phyloP scores from a whole-genome alignment of 30 jellyfish, hydroid and myxozoan genomes.

The Pseudorhiza aurosa region DNA sequence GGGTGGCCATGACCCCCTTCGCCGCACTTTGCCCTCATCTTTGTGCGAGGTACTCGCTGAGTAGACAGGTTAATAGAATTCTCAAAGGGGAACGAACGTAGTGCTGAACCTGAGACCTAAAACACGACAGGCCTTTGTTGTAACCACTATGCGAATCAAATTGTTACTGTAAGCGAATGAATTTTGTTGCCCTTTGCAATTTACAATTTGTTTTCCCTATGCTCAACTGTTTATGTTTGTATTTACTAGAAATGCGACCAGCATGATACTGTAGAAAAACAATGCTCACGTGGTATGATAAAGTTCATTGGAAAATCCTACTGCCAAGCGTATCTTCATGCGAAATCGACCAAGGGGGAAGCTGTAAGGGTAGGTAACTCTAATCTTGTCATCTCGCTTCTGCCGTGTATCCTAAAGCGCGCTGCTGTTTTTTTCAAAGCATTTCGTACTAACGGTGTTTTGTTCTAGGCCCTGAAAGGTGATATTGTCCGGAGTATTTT shows the following conservation, averaged over 20 bases:
- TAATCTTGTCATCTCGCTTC: not conserved
- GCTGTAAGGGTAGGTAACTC: conserved; percentile 65
- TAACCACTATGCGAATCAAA: no score
- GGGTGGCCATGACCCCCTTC: no score
- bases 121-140: no score
- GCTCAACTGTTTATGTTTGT: no score
- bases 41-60: no score
- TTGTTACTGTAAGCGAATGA: no score
- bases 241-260: conserved; percentile 24
- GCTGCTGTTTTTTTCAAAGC: not conserved
- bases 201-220: no score
- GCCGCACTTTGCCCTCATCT: no score
- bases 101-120: no score
- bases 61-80: no score
- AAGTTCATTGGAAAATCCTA: conserved; percentile 72
- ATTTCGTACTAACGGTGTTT: not conserved
- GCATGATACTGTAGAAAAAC: conserved; percentile 8
- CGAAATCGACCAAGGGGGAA: conserved; percentile 87
- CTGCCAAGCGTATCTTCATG: conserved; percentile 72
- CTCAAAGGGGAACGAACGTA: no score
- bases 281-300: conserved; percentile 49
- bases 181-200: no score
- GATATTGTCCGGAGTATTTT: conserved; percentile 84
- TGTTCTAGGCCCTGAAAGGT: conserved; percentile 68
- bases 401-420: not conserved